Evolutionary conservation across 2,113 vertebrate species (phyloP).

Genomic region (Bubo bubo): DNA sequence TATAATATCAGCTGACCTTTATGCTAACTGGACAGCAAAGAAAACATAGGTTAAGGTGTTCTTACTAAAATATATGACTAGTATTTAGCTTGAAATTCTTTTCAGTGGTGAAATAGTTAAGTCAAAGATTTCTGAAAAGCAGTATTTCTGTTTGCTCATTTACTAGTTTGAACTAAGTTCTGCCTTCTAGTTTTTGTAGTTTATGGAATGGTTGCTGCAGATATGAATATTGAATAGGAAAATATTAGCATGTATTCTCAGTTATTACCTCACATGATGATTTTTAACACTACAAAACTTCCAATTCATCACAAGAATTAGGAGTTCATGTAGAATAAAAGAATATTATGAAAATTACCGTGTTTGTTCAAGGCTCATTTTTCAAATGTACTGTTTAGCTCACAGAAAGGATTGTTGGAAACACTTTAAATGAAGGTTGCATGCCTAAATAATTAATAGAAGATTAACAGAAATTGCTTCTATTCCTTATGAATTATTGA

Average conservation of each 20-base stretch:
- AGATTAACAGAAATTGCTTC: not conserved
- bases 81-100: not conserved
- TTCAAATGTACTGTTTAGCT: conserved; percentile 11
- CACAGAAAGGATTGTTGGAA: not conserved
- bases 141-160: not conserved
- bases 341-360: conserved; percentile 17
- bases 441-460: conserved; percentile 16
- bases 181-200: not conserved
- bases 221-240: not conserved
- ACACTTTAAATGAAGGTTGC: not conserved
- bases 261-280: conserved; percentile 33
- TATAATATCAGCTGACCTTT: not conserved
- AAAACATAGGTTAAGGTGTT: not conserved
- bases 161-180: not conserved
- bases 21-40: not conserved
- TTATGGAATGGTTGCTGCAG: not conserved
- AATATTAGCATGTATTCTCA: conserved; percentile 7
- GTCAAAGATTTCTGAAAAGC: not conserved
- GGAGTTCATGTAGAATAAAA: conserved; percentile 13
- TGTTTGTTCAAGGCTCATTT: conserved; percentile 39
- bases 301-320: conserved; percentile 42
- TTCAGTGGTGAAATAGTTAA: not conserved
- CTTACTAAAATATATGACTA: not conserved
- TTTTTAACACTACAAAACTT: conserved; percentile 25
- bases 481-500: not conserved